Conservation (phyloP, 2,113 vertebrate genomes). For the Dicrurus megarhynchus region DNA sequence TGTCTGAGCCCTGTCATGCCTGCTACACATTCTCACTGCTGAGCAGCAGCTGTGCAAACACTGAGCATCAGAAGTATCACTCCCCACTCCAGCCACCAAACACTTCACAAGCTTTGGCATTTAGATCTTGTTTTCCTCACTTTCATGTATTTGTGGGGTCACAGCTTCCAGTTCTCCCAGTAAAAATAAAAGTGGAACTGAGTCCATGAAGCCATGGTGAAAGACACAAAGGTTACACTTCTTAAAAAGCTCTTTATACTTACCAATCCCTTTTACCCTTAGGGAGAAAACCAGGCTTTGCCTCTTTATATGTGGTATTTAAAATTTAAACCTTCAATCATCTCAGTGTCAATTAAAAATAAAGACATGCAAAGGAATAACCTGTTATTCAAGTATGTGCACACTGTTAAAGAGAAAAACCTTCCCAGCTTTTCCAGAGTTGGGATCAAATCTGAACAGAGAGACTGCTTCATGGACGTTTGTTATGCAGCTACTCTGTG, state of each 20-base stretch:
- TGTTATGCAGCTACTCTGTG: neutral
- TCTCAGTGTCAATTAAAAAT: neutral
- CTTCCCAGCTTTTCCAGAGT: neutral
- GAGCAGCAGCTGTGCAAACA: slow-evolving; percentile 74
- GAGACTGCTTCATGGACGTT: neutral
- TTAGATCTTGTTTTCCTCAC: slow-evolving; percentile 52
- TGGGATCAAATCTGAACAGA: neutral
- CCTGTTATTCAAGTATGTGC: neutral
- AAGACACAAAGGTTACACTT: slow-evolving; percentile 18
- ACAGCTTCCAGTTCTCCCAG: slow-evolving; percentile 54
- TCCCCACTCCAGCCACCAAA: slow-evolving; percentile 9
- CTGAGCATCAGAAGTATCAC: slow-evolving; percentile 31
- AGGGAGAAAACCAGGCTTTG: neutral
- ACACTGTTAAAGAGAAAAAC: neutral
- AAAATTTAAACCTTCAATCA: neutral
- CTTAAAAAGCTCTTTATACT: neutral
- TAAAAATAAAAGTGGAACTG: slow-evolving; percentile 39
- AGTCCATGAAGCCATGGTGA: neutral
- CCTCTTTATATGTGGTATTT: neutral
- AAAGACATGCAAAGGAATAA: slow-evolving; percentile 37
- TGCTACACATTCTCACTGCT: slow-evolving; percentile 51
- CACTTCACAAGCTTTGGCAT: slow-evolving; percentile 57
- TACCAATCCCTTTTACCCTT: neutral
- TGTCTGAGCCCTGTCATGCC: slow-evolving; percentile 47
- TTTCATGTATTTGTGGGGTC: slow-evolving; percentile 33